A percentile compares a stretch with the other conserved stretches of the same genome.
Evolutionary conservation across 2,797 vertebrate genomes (phyloP).

Genomic region (Sebastes itinus): DNA sequence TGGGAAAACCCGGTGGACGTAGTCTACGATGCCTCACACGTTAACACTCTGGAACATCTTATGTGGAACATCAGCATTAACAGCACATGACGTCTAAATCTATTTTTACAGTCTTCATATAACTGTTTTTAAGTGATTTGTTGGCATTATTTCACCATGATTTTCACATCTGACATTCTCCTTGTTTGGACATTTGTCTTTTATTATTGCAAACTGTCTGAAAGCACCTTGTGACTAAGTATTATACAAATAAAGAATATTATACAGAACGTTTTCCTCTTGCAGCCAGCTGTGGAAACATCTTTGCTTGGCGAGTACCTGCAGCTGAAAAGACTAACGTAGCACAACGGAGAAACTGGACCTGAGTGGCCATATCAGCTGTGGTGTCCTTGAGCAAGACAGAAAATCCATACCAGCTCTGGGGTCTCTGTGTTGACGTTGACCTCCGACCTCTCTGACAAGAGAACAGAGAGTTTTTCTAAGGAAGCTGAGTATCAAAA

Average conservation of each 20-base stretch:
- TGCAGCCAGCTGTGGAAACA: constrained; percentile 32
- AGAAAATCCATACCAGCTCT: constrained; percentile 26
- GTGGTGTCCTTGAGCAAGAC: constrained; percentile 1
- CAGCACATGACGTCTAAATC: not conserved
- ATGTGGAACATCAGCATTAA: not conserved
- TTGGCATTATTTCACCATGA: not conserved
- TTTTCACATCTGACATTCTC: not conserved
- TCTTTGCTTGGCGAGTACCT: not conserved
- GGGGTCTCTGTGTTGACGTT: not conserved
- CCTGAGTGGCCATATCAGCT: not conserved
- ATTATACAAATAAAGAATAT: constrained; percentile 1
- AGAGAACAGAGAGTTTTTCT: not conserved
- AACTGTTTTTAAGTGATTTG: not conserved
- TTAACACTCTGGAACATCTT: not conserved
- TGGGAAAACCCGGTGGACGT: not conserved
- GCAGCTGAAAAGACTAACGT: not conserved
- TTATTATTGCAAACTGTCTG: not conserved
- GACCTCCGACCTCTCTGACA: constrained; percentile 27
- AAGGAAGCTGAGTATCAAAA: constrained; percentile 4
- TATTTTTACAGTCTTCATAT: not conserved
- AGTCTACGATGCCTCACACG: not conserved
- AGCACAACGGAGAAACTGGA: not conserved
- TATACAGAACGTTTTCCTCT: constrained; percentile 23
- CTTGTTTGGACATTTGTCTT: constrained; percentile 1
- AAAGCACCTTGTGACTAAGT: constrained; percentile 1